Percentiles rank a stretch among this genome's conserved stretches.
Evolutionary conservation across 2,888 invertebrate genomes (phyloP).

Genomic region (Bombyx huttoni): DNA sequence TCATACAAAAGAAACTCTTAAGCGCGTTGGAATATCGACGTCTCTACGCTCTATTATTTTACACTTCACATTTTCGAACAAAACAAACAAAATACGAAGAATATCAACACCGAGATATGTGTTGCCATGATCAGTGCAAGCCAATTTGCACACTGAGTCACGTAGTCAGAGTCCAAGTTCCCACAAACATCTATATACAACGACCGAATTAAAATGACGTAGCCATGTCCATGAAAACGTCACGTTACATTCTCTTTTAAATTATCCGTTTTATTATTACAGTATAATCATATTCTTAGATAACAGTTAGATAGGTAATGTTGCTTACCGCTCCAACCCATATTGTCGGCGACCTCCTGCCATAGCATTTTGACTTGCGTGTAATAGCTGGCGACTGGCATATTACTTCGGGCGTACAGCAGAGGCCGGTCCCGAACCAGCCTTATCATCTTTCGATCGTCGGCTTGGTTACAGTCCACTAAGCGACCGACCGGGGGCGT

Average conservation of each 20-base stretch:
- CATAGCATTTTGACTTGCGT: slow-evolving; percentile 50
- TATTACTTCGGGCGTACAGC: slow-evolving; percentile 57
- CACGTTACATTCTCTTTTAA: not conserved
- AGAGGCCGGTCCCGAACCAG: slow-evolving; percentile 51
- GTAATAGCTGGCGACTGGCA: slow-evolving; percentile 63
- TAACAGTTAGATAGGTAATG: not conserved
- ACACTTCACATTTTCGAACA: not conserved
- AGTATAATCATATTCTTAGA: not conserved
- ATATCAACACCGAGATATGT: not conserved
- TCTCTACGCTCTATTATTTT: not conserved
- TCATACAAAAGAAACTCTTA: not conserved
- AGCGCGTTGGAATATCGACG: not conserved
- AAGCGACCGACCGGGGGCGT: slow-evolving; percentile 5
- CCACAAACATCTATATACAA: not conserved
- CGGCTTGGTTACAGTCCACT: slow-evolving; percentile 54
- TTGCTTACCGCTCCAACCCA: slow-evolving; percentile 53
- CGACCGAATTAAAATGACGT: not conserved
- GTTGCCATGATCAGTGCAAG: not conserved
- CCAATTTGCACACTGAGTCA: not conserved
- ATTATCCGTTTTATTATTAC: not conserved
- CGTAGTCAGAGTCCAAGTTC: not conserved
- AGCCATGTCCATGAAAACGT: not conserved
- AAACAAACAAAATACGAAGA: not conserved
- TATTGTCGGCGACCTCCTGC: slow-evolving; percentile 48
- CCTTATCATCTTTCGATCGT: slow-evolving; percentile 52